Base-by-base conservation (phyloP, 2,113 vertebrate species). In the Corydoras maculifer region DNA sequence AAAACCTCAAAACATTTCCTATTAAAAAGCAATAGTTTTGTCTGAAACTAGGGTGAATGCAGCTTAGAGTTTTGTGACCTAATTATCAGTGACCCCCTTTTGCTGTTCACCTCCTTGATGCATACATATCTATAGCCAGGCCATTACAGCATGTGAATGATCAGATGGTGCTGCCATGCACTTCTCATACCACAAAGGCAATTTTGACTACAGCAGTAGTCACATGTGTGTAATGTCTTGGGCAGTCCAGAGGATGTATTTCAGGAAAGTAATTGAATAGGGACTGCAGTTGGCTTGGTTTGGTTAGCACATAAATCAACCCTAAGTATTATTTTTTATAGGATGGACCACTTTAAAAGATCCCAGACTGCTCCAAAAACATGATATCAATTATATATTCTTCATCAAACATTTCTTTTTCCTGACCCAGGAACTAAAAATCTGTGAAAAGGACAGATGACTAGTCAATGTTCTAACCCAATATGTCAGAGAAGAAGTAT, bases 281-380 rank as follows among this genome's bases (percentile, higher is more conserved):
- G 85, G 85, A 88, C 83, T 77, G 80, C 84, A 81, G 75, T 75
- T 85, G 88, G 86, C 86, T 87, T 85, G 77, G 72, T 79, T 82
- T 84, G 77, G 82, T 77, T 77, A 30, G 78, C 80, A 70, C 85
- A 87, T 90, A 87, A 87, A 87, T 89, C 88, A 88, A 79, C 81
- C 83, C 70, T 85, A 2, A 2, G 18, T 25, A 25, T 25, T 25
- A 25, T 62, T 61, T 75, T 75, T 70, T 77, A 77, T 64, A 69
- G 75, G 49, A 73, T 73, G 53, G 60, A 68, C 53, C 53, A 71
- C 76, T 62, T 68, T 62, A 58, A 58, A 68, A 70, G 67, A 43
- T 70, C 67, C 67, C 58, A 70, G 57, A 32, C 35, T 3, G 25
- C 50, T 67, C 55, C 57, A 43, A 43, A 43, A 57, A 29, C 48